Percentiles rank a stretch among this genome's conserved stretches.
These are phyloP conservation scores for Ochropleura leucogaster DNA, from an alignment of 2,888 invertebrate species.

Conservation along the genomic window DNA sequence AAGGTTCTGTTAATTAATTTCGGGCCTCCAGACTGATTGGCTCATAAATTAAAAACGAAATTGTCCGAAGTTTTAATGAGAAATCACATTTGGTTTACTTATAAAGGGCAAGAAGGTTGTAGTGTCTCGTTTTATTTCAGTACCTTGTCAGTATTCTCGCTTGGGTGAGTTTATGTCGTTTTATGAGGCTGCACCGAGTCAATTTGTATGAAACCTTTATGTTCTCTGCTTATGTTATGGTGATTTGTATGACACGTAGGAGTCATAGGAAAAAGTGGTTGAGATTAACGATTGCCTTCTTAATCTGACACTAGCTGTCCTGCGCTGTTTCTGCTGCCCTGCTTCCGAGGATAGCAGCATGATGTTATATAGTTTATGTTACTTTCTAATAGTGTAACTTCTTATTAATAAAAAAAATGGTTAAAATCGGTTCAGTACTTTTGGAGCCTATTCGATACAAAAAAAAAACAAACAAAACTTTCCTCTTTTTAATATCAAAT, in stretches of 20 bases:
- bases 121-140: not conserved
- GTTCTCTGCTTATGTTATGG: conserved; percentile 5
- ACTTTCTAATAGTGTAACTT: no score
- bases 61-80: conserved; percentile 24
- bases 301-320: no score
- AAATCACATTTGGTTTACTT: conserved; percentile 3
- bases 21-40: conserved; percentile 17
- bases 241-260: not conserved
- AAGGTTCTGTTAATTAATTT: conserved; percentile 39
- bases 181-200: not conserved
- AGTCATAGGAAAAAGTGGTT: no score
- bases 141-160: conserved; percentile 14
- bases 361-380: no score
- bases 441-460: no score
- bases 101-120: not conserved
- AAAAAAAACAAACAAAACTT: no score
- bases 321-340: no score
- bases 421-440: no score
- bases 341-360: no score
- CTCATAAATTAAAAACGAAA: conserved; percentile 20
- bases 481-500: no score
- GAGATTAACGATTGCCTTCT: no score
- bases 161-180: not conserved
- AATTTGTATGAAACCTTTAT: conserved; percentile 11
- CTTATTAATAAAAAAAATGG: no score